Evolutionary conservation across 2,888 invertebrate genomes (phyloP), one percentile per base, ranked within the genome.

Genomic region (Platycnemis pennipes): DNA sequence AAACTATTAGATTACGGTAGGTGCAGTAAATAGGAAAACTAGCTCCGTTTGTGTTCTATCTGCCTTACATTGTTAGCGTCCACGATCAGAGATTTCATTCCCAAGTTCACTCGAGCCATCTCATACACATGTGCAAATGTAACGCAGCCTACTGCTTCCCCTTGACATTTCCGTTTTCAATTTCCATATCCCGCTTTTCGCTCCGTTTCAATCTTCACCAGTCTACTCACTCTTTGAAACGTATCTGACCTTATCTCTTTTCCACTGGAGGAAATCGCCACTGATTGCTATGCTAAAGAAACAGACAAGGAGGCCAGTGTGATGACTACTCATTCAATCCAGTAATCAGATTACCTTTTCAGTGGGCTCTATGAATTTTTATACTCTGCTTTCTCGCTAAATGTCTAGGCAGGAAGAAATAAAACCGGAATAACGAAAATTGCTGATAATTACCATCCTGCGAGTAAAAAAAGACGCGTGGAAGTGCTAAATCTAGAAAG

Each of bases 131-230:
- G 7, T 19, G 11, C 49, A 19, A 16, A 49, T 3, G 69, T n/a
- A 77, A 5, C 5, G 26, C 77, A 77, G 3, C 77, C 77, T 37
- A 77, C 77, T 16, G 37, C 37, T 31, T 77, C 13, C 77, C 77
- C 77, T 77, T 77, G 77, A 77, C 77, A 77, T 77, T 77, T 77
- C 77, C 77, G 37, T 77, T 13, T 77, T 31, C 31, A 37, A 77
- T 77, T 77, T 77, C 37, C 77, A 77, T 77, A 77, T 31, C 11
- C 77, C 37, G 37, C 2, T 37, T 77, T 77, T 77, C 13, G 13
- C 22, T 63, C 63, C n/a, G 22, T 8, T n/a, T 26, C 63, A 7
- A 77, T 77, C 77, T 16, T 77, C 37, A 11, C 37, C 77, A 16
- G 31, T 77, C 31, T 3, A 37, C 77, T 37, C 77, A 37, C 37